Evolutionary conservation across 2,888 invertebrate species (phyloP).

Genomic region (Apotomis turbidana): DNA sequence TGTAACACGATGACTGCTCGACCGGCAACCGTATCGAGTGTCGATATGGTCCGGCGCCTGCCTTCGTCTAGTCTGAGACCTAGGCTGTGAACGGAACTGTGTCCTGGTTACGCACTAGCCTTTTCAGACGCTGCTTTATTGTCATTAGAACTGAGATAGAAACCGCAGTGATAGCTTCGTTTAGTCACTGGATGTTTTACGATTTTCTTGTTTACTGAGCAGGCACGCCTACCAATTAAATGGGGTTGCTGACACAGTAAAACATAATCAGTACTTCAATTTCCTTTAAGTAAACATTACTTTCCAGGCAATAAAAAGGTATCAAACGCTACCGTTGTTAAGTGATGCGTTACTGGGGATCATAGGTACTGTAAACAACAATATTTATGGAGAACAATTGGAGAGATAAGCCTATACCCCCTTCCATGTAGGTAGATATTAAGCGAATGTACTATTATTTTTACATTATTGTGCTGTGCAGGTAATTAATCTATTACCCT

Average conservation of each 20-base stretch:
- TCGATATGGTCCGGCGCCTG: constrained; percentile 67
- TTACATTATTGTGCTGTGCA: background rate
- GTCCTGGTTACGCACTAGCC: constrained; percentile 59
- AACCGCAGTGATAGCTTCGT: constrained; percentile 27
- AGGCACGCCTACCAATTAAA: constrained; percentile 35
- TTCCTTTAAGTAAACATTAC: background rate
- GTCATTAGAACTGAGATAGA: constrained; percentile 27
- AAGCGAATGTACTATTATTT: constrained; percentile 11
- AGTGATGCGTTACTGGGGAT: no score
- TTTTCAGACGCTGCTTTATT: constrained; percentile 37
- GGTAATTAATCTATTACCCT: constrained; percentile 10
- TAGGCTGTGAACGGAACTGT: constrained; percentile 62
- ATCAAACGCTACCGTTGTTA: background rate
- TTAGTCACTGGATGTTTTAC: constrained; percentile 25
- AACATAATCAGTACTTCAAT: constrained; percentile 12
- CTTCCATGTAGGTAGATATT: no score
- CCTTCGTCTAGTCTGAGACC: constrained; percentile 43
- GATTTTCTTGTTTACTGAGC: constrained; percentile 30
- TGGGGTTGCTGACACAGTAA: constrained; percentile 13
- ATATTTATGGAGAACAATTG: background rate
- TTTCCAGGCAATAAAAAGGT: background rate
- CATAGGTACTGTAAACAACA: background rate
- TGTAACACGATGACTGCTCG: constrained; percentile 67
- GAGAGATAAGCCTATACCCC: no score
- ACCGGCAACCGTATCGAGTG: constrained; percentile 69